Percentiles rank a stretch among this genome's conserved stretches.
phyloP scores from a whole-genome alignment of 2,113 vertebrate species.

The Hippocampus comes region DNA sequence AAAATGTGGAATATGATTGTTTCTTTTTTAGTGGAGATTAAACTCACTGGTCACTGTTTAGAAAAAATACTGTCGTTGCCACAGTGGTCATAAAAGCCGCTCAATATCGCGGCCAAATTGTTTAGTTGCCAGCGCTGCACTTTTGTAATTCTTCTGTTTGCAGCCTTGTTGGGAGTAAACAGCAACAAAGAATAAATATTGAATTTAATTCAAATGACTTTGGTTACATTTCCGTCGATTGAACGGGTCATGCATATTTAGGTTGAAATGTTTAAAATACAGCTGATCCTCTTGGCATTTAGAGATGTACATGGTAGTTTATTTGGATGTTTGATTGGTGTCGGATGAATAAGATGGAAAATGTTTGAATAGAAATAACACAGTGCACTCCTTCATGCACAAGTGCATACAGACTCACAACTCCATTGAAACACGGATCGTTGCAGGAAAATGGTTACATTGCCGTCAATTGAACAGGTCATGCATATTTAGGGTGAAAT shows the following conservation, averaged over 20 bases:
- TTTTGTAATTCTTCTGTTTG: background rate
- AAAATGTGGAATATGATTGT: background rate
- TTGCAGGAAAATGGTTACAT: background rate
- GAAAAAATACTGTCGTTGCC: too few species aligned
- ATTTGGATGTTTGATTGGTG: too few species aligned
- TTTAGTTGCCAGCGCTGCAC: background rate
- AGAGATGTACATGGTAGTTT: background rate
- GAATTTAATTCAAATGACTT: background rate
- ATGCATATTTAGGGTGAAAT: background rate
- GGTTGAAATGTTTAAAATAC: background rate
- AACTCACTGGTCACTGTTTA: background rate
- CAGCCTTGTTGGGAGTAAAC: background rate
- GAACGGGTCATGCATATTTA: background rate
- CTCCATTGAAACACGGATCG: too few species aligned
- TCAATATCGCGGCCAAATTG: background rate
- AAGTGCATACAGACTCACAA: too few species aligned
- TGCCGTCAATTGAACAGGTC: background rate
- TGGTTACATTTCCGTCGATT: background rate
- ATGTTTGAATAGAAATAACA: too few species aligned
- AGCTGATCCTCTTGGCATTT: background rate
- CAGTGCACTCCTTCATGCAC: too few species aligned
- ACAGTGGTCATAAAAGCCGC: background rate
- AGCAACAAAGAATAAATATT: background rate
- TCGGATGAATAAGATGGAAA: too few species aligned
- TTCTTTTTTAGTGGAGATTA: background rate